phyloP scores from a whole-genome alignment of 2,797 vertebrate species.

The Falco cherrug region DNA sequence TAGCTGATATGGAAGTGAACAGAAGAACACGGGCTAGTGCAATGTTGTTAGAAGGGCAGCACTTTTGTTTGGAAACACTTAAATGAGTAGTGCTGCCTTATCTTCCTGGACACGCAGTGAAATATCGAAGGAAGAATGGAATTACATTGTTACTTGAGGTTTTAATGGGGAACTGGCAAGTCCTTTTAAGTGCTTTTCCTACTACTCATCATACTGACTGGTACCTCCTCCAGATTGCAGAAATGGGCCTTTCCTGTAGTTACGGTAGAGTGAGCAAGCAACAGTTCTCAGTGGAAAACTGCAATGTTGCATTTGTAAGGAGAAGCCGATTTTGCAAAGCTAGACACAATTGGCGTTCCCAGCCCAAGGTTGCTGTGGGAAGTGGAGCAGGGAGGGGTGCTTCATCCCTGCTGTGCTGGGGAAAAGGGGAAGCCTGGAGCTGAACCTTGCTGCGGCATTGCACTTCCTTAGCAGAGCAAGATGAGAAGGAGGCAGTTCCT shows the following conservation, averaged over 20 bases:
- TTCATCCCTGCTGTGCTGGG: accelerated
- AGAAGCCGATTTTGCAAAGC: neutral
- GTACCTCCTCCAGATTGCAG: neutral
- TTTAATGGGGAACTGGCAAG: neutral
- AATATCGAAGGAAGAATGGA: neutral
- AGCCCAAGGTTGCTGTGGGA: neutral
- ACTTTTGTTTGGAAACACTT: neutral
- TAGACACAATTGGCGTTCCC: neutral
- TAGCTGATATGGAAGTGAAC: neutral
- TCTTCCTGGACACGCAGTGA: accelerated
- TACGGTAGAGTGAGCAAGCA: neutral
- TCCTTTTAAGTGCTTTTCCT: neutral
- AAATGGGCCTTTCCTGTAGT: neutral
- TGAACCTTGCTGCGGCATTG: accelerated
- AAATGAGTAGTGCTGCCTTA: accelerated
- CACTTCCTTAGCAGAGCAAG: neutral
- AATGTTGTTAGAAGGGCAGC: neutral
- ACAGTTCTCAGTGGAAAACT: neutral
- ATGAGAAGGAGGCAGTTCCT: conserved; percentile 8
- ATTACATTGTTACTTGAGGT: neutral
- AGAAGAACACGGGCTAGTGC: neutral
- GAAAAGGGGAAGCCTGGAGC: conserved; percentile 43
- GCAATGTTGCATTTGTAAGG: neutral
- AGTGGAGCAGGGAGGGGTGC: neutral
- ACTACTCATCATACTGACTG: accelerated